These are phyloP conservation scores for Drosophila willistoni DNA, from an alignment of 1,140 invertebrate species.

Conservation along the genomic window DNA sequence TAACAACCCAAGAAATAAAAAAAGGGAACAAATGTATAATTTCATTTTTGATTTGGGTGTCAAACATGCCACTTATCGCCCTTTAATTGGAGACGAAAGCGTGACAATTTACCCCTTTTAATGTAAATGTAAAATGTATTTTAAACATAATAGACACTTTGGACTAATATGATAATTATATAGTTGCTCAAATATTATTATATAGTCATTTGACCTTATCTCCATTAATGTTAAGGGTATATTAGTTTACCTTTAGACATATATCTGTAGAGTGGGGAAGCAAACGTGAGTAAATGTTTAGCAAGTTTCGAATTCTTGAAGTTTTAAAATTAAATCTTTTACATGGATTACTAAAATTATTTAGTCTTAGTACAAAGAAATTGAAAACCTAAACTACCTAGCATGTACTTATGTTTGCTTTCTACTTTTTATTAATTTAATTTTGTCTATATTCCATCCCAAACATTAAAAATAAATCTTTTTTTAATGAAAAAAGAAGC, in stretches of 20 bases:
- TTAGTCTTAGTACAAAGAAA: too few relatives aligned
- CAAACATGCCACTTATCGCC: neutral
- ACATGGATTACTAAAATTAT: too few relatives aligned
- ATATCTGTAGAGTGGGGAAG: too few relatives aligned
- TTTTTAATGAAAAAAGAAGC: too few relatives aligned
- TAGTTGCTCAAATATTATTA: neutral
- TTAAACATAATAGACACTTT: neutral
- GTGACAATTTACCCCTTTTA: slow-evolving; percentile 10
- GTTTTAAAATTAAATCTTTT: too few relatives aligned
- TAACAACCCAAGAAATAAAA: neutral
- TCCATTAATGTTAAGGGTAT: neutral
- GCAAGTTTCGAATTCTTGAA: too few relatives aligned
- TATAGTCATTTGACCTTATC: neutral
- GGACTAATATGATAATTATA: slow-evolving; percentile 10
- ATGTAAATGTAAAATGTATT: neutral
- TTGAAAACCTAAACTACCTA: too few relatives aligned
- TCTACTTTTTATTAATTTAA: too few relatives aligned
- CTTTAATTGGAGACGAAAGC: neutral
- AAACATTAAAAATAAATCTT: too few relatives aligned
- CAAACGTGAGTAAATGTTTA: too few relatives aligned
- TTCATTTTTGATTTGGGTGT: neutral
- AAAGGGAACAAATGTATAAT: neutral
- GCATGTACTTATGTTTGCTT: too few relatives aligned
- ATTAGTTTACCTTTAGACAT: neutral
- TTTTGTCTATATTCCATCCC: too few relatives aligned